phyloP scores from a whole-genome alignment of 2,797 vertebrate genomes.

The Novumbra hubbsi region DNA sequence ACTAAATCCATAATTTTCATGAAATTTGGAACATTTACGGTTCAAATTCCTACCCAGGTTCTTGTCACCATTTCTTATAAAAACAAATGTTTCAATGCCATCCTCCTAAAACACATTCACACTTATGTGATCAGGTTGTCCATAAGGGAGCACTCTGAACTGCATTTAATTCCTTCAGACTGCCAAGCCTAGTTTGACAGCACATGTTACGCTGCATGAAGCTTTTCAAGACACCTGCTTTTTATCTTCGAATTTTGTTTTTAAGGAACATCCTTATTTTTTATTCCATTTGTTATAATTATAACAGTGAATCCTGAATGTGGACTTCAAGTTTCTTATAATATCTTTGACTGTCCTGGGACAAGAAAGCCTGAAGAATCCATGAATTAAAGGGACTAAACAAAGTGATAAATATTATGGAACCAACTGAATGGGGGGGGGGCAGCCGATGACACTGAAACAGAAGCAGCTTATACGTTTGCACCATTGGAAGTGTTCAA shows the following conservation, averaged over 20 bases:
- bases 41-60: background rate
- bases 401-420: conserved; percentile 10
- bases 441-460: background rate
- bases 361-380: conserved; percentile 22
- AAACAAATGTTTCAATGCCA: conserved; percentile 1
- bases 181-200: conserved; percentile 77
- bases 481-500: conserved; percentile 11
- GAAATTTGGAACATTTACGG: background rate
- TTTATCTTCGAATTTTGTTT: conserved; percentile 53
- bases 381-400: background rate
- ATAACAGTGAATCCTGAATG: conserved; percentile 33
- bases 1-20: background rate
- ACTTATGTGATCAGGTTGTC: conserved; percentile 17
- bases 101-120: background rate
- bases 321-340: conserved; percentile 37
- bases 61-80: background rate
- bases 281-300: conserved; percentile 39
- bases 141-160: conserved; percentile 11
- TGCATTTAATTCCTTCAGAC: conserved; percentile 59
- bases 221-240: conserved; percentile 72
- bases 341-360: conserved; percentile 56
- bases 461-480: conserved; percentile 9
- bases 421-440: background rate
- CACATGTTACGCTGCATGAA: conserved; percentile 75
- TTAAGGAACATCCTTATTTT: conserved; percentile 48